Conservation (phyloP, 2,797 vertebrate species). For the Sciurus vulgaris region DNA sequence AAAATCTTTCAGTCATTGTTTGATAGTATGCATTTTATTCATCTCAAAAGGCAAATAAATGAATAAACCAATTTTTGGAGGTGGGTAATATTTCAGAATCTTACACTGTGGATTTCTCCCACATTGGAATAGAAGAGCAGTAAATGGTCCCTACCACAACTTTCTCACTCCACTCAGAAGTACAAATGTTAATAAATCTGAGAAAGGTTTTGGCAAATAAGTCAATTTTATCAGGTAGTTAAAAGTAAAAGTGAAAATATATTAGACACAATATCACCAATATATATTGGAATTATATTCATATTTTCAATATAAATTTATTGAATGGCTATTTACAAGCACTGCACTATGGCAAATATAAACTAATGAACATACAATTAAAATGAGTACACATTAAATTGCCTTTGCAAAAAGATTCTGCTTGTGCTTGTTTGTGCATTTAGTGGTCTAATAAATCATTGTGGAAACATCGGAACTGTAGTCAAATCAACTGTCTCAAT, state of each 20-base stretch:
- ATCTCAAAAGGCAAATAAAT: not conserved
- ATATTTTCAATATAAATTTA: constrained; percentile 27
- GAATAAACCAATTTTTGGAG: not conserved
- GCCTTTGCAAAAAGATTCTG: not conserved
- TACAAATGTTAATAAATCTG: not conserved
- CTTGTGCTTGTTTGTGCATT: not conserved
- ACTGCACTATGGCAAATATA: not conserved
- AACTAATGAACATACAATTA: not conserved
- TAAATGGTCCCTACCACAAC: not conserved
- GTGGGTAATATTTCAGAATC: constrained; percentile 28
- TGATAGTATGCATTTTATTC: not conserved
- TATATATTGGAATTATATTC: not conserved
- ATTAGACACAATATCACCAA: not conserved
- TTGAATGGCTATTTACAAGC: not conserved
- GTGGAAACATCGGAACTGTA: constrained; percentile 33
- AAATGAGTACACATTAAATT: constrained; percentile 19
- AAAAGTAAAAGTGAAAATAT: constrained; percentile 7
- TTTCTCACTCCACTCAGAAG: not conserved
- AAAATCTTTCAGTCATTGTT: not conserved
- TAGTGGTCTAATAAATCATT: constrained; percentile 12
- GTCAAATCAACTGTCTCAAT: not conserved
- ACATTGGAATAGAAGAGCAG: not conserved
- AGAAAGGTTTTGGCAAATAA: constrained; percentile 11
- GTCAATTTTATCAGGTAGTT: not conserved
- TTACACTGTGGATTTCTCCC: not conserved